Evolutionary conservation across 2,888 invertebrate genomes (phyloP), one percentile per base, ranked within the genome.

Genomic region (Phaonia tiefii): DNA sequence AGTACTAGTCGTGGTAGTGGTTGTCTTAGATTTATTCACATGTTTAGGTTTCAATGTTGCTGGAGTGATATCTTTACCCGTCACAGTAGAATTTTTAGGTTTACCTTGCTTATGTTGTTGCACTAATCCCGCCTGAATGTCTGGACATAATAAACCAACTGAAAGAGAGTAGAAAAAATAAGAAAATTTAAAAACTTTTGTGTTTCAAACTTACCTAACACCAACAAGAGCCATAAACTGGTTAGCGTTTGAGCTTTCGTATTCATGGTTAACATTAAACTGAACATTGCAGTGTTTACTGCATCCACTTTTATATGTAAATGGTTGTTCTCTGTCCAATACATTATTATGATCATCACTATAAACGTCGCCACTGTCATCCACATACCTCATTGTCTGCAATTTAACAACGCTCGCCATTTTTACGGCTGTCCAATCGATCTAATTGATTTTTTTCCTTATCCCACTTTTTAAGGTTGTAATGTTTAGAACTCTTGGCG

Each of bases 281-380:
- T 81, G 69, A 15, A 63, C 44, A 25, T 5, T 69, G 69, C 75
- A 58, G 11, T 20, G 13, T 31, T 13, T 49, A 63, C 8, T 79
- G 72, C 81, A 81, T 44, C n/a, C 44, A 31, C 56, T 81, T 81
- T 78, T 81, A 81, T 81, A 63, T 22, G 8, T 63, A 39, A 22
- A n/a, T 31, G 37, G 8, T 37, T 17, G 25, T 31, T 31, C 8
- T 31, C 8, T 31, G 31, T 31, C 8, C 31, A 31, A 31, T 3
- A 31, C 31, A 31, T 31, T 8, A 31, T 3, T 31, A 31, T 31
- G 4, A 8, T 3, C 8, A 31, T 3, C 31, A 31, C 8, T 8
- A 31, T 31, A 3, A 31, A 31, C 31, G 8, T 31, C 31, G 31
- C 31, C 31, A 31, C 8, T 8, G 8, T 31, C 31, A 31, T 31